Base-by-base conservation (phyloP, 2,888 invertebrate genomes). In the Tachina grossa region DNA sequence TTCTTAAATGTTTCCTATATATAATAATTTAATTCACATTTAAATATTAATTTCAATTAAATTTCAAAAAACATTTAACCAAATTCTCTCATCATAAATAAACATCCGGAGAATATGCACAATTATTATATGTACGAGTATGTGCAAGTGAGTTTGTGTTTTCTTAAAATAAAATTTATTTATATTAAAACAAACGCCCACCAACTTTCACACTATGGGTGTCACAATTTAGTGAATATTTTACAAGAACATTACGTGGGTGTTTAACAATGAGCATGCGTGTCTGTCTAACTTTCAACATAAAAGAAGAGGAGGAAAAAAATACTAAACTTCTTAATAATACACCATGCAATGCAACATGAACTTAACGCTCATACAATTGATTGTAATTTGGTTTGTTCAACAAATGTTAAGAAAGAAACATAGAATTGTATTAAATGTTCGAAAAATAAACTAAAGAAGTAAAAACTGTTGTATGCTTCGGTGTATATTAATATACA, bases 361-460 rank as follows among this genome's bases (percentile, higher is more conserved):
- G 51, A 14, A 19, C 16, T 69, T 49, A 55, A 45, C 10, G 19
- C 65, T 65, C 51, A 59, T 51, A 77, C 87, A 87, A 84, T 84
- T 87, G 82, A 87, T 87, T 84, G 80, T 84, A 87, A 84, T 87
- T 87, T 80, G 22, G 82, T 84, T 84, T 75, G 87, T 78, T 85
- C 49, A 85, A 87, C 87, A 87, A 87, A 84, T 85, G 87, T 85
- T 85, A n/a, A 19, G 14, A 51, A 72, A 51, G 61, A 69, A 55
- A 71, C 41, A 45, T 55, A 65, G 41, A 82, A 72, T 81, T 77
- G 57, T 72, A 72, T 83, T 83, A 71, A 77, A 71, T 71, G 57
- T 72, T 71, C 51, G 14, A 72, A 83, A 83, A 65, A n/a, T 45
- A 39, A 78, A 78, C 49, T 59, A 31, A 83, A 72, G 53, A 43